Evolutionary conservation across 2,113 vertebrate species (phyloP).

Genomic region (Calyptomena viridis): DNA sequence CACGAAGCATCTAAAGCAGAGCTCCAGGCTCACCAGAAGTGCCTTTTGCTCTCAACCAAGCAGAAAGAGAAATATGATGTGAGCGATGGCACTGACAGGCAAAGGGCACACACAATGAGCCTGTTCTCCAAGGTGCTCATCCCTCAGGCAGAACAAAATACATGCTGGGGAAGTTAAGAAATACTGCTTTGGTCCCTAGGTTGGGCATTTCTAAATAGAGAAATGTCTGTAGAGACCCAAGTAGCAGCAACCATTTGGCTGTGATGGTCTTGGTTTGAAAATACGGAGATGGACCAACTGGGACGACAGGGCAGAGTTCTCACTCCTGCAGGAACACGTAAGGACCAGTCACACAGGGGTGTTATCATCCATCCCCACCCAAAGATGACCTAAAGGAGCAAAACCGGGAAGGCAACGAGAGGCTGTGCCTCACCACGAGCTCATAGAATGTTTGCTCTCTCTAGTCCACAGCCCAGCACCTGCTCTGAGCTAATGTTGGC

Average conservation of each 20-base stretch:
- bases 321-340: background rate
- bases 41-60: background rate
- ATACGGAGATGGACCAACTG: fast-evolving
- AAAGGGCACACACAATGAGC: background rate
- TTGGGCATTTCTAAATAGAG: background rate
- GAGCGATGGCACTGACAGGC: background rate
- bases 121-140: background rate
- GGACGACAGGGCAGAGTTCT: background rate
- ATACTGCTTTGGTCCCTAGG: background rate
- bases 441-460: background rate
- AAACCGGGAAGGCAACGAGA: background rate
- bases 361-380: background rate
- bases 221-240: background rate
- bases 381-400: background rate
- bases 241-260: background rate
- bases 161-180: background rate
- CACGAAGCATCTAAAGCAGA: background rate
- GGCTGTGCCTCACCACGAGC: background rate
- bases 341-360: background rate
- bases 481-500: background rate
- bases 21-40: background rate
- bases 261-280: background rate
- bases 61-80: background rate
- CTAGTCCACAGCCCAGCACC: background rate
- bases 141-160: background rate